Evolutionary conservation across 2,113 vertebrate genomes (phyloP).

Genomic region (Ellobius talpinus): DNA sequence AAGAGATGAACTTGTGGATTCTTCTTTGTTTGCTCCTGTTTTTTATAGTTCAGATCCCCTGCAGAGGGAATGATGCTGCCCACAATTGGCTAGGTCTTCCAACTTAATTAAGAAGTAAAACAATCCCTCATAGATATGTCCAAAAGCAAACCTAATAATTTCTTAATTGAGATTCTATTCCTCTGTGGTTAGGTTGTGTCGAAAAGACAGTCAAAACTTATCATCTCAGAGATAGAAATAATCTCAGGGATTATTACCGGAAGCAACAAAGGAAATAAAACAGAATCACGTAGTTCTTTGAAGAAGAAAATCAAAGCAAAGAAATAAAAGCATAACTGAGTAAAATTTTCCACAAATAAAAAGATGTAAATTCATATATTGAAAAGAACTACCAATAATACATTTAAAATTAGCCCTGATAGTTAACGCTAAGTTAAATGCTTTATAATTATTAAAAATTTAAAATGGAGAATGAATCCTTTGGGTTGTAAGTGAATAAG

Average conservation of each 20-base stretch:
- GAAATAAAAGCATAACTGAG: neutral
- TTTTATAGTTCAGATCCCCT: neutral
- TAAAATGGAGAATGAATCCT: neutral
- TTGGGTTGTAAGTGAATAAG: neutral
- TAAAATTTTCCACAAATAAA: neutral
- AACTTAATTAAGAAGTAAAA: neutral
- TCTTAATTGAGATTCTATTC: neutral
- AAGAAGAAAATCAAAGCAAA: conserved; percentile 2
- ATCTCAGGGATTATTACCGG: neutral
- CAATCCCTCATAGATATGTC: neutral
- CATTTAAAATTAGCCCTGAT: neutral
- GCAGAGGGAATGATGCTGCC: neutral
- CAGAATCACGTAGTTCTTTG: neutral
- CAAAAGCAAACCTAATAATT: neutral
- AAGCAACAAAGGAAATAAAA: neutral
- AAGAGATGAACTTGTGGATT: neutral
- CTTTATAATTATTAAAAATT: neutral
- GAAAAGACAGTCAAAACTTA: neutral
- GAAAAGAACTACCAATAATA: neutral
- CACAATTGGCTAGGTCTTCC: neutral
- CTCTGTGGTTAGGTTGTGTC: neutral
- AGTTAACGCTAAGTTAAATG: neutral
- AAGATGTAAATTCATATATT: neutral
- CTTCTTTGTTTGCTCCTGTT: neutral
- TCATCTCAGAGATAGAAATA: neutral